Conservation (phyloP, 2,888 invertebrate genomes). For the Ethmia dodecea region DNA sequence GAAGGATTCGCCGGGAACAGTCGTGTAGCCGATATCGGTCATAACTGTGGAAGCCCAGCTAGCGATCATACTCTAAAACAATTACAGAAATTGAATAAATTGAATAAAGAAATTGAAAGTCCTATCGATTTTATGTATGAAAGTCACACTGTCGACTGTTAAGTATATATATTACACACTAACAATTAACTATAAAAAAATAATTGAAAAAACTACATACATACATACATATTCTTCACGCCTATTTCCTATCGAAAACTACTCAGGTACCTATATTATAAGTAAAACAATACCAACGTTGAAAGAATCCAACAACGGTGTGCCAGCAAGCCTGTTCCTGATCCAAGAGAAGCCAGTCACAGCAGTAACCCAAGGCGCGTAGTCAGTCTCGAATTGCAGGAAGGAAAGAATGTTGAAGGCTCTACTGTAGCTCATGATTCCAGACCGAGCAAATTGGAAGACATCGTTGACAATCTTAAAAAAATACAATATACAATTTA, state of each 20-base stretch:
- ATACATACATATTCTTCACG: too few relatives aligned
- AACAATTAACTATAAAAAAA: too few relatives aligned
- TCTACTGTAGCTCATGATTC: constrained; percentile 75
- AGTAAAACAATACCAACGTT: too few relatives aligned
- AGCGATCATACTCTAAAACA: constrained; percentile 33
- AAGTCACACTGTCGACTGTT: too few relatives aligned
- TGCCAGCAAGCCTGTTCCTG: constrained; percentile 47
- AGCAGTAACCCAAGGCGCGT: constrained; percentile 88
- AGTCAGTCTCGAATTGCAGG: constrained; percentile 81
- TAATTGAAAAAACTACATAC: too few relatives aligned
- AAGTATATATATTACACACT: too few relatives aligned
- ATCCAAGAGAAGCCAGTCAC: constrained; percentile 74
- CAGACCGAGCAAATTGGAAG: constrained; percentile 84
- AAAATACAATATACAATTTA: too few relatives aligned
- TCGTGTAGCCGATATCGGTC: constrained; percentile 35
- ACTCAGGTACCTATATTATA: too few relatives aligned
- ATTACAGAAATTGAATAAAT: too few relatives aligned
- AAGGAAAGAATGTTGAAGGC: constrained; percentile 83
- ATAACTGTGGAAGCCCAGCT: constrained; percentile 45
- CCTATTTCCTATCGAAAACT: too few relatives aligned
- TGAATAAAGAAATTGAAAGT: too few relatives aligned
- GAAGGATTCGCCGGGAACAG: constrained; percentile 36
- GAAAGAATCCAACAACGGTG: constrained; percentile 25
- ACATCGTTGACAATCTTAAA: constrained; percentile 85
- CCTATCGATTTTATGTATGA: too few relatives aligned